Percentiles rank a stretch among this genome's conserved stretches.
These are phyloP conservation scores for Drosophila subquinaria DNA, from an alignment of 2,888 invertebrate species.

Conservation along the genomic window DNA sequence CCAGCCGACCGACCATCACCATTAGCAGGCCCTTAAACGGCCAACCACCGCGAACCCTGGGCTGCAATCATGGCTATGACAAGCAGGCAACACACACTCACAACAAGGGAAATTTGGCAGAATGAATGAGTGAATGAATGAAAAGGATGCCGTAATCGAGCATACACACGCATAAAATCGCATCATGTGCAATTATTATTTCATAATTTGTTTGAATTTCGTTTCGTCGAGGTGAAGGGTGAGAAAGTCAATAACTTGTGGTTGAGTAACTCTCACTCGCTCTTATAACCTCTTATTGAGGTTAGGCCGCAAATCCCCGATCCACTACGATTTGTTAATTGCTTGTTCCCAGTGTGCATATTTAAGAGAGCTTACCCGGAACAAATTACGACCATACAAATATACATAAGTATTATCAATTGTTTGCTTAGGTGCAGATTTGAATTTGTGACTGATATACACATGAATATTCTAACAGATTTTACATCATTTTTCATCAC, in stretches of 20 bases:
- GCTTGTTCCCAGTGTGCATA: constrained; percentile 11
- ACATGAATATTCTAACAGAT: no score
- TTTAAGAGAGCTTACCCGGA: background rate
- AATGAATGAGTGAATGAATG: constrained; percentile 37
- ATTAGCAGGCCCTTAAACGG: constrained; percentile 51
- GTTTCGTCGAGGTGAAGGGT: constrained; percentile 61
- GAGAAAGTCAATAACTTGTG: constrained; percentile 80
- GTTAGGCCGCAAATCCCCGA: constrained; percentile 7
- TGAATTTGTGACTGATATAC: no score
- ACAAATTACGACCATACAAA: background rate
- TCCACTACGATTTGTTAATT: constrained; percentile 23
- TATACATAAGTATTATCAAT: no score
- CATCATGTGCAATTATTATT: constrained; percentile 82
- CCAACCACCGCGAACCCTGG: constrained; percentile 58
- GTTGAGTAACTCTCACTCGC: constrained; percentile 42
- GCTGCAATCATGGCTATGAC: background rate
- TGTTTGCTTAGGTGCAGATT: no score
- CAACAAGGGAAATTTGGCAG: constrained; percentile 57
- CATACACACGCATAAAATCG: constrained; percentile 58
- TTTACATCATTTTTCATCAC: no score
- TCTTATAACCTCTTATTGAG: background rate
- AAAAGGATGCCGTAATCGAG: constrained; percentile 50
- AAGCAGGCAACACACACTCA: constrained; percentile 33
- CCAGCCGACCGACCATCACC: constrained; percentile 50
- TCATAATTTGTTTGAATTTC: constrained; percentile 76